phyloP scores from a whole-genome alignment of 1,140 invertebrate genomes.

The Drosophila punjabiensis region DNA sequence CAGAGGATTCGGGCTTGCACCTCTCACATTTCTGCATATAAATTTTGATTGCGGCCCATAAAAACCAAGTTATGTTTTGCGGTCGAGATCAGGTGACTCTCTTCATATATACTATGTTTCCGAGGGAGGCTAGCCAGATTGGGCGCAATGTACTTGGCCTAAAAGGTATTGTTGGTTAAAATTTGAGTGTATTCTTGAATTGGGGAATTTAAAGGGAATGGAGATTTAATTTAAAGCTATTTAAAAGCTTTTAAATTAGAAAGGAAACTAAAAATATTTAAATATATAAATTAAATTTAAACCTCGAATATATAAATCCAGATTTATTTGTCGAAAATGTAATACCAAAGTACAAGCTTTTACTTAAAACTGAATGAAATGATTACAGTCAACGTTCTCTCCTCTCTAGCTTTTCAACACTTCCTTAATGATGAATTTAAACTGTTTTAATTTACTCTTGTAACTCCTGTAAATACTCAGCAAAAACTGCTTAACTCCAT shows the following conservation, averaged over 20 bases:
- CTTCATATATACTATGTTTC: constrained; percentile 23
- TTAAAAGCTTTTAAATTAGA: no score
- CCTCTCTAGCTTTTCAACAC: background rate
- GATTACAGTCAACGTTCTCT: no score
- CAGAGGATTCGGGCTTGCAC: background rate
- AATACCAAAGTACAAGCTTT: background rate
- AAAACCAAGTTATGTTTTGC: constrained; percentile 51
- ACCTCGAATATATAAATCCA: background rate
- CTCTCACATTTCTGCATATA: constrained; percentile 44
- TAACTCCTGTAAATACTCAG: background rate
- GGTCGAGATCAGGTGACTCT: constrained; percentile 36
- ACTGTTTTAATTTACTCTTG: background rate
- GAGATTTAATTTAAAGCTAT: background rate
- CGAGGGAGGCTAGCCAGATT: background rate
- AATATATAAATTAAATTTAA: background rate
- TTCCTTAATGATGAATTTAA: background rate
- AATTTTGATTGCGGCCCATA: constrained; percentile 58
- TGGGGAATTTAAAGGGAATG: background rate
- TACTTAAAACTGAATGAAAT: background rate
- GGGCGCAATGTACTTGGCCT: background rate
- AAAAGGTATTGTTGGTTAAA: background rate
- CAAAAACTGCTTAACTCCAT: background rate
- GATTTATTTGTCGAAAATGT: background rate
- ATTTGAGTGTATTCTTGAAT: background rate
- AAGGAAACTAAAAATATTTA: background rate